Evolutionary conservation across 37 sponge, comb jelly and placozoan genomes (phyloP), one percentile per base, ranked within the genome.

Genomic region (Halichondria panicea): DNA sequence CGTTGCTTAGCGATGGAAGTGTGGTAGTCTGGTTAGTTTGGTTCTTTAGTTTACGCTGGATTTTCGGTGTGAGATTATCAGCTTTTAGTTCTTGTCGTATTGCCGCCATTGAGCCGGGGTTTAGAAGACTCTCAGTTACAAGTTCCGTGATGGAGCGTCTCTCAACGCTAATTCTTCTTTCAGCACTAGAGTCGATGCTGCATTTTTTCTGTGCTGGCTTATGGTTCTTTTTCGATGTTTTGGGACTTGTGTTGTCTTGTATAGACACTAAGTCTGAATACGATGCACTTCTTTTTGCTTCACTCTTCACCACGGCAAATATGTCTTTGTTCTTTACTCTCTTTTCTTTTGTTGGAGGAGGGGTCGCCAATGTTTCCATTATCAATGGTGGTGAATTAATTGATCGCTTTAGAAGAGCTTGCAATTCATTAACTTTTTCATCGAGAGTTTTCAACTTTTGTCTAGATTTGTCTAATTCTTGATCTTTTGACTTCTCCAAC

Each of bases 11-110:
- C 1, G 84, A 34, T 5, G 84, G 76, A 1, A 87, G 76, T 30
- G 70, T 70, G 15, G 46, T 71, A 8, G 52, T 67, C 6, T 60
- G 15, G n/a, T n/a, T 18, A 2, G 78, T 15, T 35, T 78, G 63
- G 40, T 30, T 18, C 1, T 21, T 63, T 36, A 90, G 84, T 45
- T 76, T 90, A 22, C 78, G 67, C 32, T 84, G 62, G 12, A 90
- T 80, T 41, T 76, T 84, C 39, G 91, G 91, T 54, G 91, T 90
- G 31, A 90, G 53, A 4, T 33, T 39, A n/a, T 84, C 91, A 11
- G 76, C 58, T 57, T 90, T 90, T 0, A 90, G 68, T 53, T 90
- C 71, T 72, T 71, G 84, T 8, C 85, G 62, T 0, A 90, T 90
- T 34, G 78, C 43, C 55, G 85, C 71, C 53, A 90, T 90, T 32